Base-by-base conservation (phyloP, 2,797 vertebrate species). In the Melanogrammus aeglefinus region DNA sequence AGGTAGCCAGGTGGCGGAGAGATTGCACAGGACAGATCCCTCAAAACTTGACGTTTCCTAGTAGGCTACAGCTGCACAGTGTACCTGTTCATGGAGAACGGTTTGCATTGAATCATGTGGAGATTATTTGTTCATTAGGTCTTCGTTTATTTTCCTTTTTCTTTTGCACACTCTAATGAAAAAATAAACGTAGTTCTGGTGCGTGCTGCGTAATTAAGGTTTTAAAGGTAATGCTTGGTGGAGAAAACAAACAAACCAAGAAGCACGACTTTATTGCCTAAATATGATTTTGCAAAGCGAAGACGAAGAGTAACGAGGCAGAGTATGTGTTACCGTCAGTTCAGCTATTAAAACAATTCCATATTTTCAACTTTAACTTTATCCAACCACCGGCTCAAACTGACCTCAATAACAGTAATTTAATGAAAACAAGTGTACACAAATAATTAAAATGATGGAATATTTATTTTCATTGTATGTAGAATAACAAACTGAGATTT, bases 21-120 rank as follows among this genome's bases (percentile, higher is more conserved):
- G 85, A 83, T 83, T 85, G 83, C 86, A 77, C 77, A 86, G 82
- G 88, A 86, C 84, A 79, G 72, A 79, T 79, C 83, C 88, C 74
- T 75, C 38, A 75, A 47, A 75, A 24, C 84, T 75, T 80, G 80
- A 36, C 73, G 74, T 74, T 78, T 73, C 73, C 76, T 41, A 10
- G 3, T 12, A n/a, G n/a, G n/a, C n/a, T n/a, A 35, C 72, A 77
- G 78, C 74, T 84, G 77, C 85, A 88, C 21, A 70, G 76, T 79
- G 73, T 74, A 82, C 89, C 82, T 88, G 87, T 91, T 88, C 73
- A 75, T 76, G 74, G 86, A 87, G 87, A 90, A 91, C 77, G 79
- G 79, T 85, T 88, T 82, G 81, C 83, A 83, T 81, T 77, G 76
- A 75, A 82, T 78, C 72, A 63, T 76, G 33, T 69, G 63, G 63